phyloP scores from a whole-genome alignment of 1,140 invertebrate genomes.

The Ips nitidus region DNA sequence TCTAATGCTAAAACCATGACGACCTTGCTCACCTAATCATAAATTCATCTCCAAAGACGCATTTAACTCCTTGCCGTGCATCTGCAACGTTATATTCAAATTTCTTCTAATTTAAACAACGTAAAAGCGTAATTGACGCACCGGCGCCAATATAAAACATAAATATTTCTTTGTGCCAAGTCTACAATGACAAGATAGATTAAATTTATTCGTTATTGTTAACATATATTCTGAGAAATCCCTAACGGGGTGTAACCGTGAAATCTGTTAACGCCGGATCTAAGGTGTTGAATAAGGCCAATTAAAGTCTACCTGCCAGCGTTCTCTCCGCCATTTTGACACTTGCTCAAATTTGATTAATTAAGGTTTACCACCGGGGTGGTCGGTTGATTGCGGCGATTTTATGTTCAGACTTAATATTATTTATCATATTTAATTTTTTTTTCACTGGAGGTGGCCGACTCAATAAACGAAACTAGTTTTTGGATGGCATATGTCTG shows the following conservation, averaged over 20 bases:
- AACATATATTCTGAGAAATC: conserved; percentile 21
- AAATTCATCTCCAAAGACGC: no score
- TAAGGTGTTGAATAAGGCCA: conserved; percentile 32
- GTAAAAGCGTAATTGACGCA: conserved; percentile 5
- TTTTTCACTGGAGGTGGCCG: not conserved
- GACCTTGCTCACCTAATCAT: no score
- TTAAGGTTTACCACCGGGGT: conserved; percentile 30
- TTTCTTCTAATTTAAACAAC: conserved; percentile 17
- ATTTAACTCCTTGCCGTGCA: not conserved
- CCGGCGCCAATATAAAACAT: conserved; percentile 25
- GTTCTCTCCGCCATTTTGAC: conserved; percentile 19
- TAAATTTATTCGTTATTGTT: conserved; percentile 33
- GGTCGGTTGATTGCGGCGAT: conserved; percentile 25
- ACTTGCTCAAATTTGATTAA: conserved; percentile 28
- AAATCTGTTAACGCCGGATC: conserved; percentile 30
- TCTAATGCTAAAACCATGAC: no score
- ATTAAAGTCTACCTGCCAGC: conserved; percentile 22
- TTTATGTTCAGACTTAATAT: conserved; percentile 14
- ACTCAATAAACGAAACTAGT: no score
- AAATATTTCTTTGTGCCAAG: conserved; percentile 22
- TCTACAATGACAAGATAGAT: conserved; percentile 15
- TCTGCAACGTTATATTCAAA: conserved; percentile 15
- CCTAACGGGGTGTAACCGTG: conserved; percentile 19
- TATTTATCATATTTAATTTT: conserved; percentile 16
- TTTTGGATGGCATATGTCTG: no score